Evolutionary conservation across 2,797 vertebrate genomes (phyloP), one percentile per base, ranked within the genome.

Genomic region (Enteromius thamalakanensis): DNA sequence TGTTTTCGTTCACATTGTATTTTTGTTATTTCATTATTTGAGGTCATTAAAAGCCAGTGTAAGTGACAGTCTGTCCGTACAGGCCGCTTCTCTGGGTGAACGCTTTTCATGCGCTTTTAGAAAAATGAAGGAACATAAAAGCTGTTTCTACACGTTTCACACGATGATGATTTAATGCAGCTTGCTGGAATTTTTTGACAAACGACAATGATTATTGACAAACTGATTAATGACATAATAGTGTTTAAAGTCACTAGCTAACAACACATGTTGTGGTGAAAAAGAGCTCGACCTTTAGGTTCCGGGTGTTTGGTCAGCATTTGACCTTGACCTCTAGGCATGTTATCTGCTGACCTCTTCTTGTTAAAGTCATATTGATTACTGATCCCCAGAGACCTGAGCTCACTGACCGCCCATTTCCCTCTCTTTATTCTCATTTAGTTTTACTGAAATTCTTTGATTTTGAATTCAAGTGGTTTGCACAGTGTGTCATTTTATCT

Each of bases 301-400:
- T 96, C 97, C 96, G 95, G 94, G 95, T 95, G 92, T 96, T 96
- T 97, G 96, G 95, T 95, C 96, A 93, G 93, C 94, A 92, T 97
- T 97, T 97, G 96, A 97, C 96, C 94, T 92, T 97, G 96, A 98
- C 96, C 96, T 95, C 93, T 91, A 93, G 94, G 95, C 94, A 95
- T 96, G 95, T 97, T 96, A 94, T 95, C 95, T 96, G 96, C 97
- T 96, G 94, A 95, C 94, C 95, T 91, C 91, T 89, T 92, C 93
- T 93, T 95, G 95, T 95, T 96, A 95, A 95, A 68, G 29, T 79
- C 94, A 92, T 95, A 96, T 96, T 95, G 95, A 96, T 95, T 93
- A 93, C 93, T 88, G 89, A 86, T 96, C 95, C 94, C 95, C 89
- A 91, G 94, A 95, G 95, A 94, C 51, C 49, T 9, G 53, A 40